These are phyloP conservation scores for Noctilio leporinus DNA, from an alignment of 2,113 vertebrate genomes.

Conservation along the genomic window DNA sequence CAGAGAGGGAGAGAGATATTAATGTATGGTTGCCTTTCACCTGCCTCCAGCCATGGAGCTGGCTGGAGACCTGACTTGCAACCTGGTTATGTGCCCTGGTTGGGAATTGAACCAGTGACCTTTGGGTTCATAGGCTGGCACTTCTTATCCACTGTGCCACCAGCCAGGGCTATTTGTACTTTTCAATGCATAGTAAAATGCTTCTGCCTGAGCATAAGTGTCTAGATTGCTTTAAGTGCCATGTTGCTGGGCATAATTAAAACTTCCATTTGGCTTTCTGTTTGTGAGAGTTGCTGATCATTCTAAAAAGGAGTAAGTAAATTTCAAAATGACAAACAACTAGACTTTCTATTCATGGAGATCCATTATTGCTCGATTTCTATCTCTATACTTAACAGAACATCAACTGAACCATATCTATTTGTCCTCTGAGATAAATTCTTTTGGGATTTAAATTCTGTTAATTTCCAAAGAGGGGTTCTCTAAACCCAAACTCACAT, in stretches of 20 bases:
- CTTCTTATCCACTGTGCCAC: too few relatives aligned
- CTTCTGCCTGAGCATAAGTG: neutral
- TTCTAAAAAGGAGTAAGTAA: neutral
- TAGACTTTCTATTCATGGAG: neutral
- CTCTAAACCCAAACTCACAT: slow-evolving; percentile 10
- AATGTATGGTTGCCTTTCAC: too few relatives aligned
- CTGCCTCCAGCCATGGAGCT: too few relatives aligned
- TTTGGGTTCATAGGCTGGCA: too few relatives aligned
- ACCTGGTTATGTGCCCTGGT: too few relatives aligned
- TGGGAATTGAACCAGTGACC: too few relatives aligned
- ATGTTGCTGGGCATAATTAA: neutral
- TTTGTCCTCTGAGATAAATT: neutral
- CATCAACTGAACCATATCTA: neutral
- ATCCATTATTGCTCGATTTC: slow-evolving; percentile 1
- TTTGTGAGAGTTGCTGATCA: neutral
- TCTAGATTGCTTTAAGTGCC: neutral
- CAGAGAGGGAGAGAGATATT: too few relatives aligned
- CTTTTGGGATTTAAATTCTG: neutral
- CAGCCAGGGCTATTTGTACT: too few relatives aligned
- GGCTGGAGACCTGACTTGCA: too few relatives aligned
- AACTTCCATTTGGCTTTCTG: neutral
- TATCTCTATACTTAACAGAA: neutral
- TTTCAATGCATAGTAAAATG: neutral
- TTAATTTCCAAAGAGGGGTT: neutral
- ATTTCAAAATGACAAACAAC: neutral